Evolutionary conservation across 2,888 invertebrate species (phyloP).

Genomic region (Plemyria rubiginata): DNA sequence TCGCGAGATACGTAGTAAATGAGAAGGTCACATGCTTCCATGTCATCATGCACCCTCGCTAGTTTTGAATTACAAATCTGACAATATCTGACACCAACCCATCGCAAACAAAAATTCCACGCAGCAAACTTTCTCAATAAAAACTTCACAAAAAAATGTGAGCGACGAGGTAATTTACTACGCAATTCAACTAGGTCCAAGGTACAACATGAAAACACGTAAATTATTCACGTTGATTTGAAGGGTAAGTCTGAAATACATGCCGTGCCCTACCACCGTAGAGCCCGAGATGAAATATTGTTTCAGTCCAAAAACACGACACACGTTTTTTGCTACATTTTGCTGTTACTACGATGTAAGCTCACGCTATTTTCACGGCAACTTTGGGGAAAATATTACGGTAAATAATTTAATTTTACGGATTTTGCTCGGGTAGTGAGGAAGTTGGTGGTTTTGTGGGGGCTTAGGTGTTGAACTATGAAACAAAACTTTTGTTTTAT

Average conservation of each 20-base stretch:
- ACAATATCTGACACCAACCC: constrained; percentile 21
- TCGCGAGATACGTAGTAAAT: neutral
- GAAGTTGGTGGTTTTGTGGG: constrained; percentile 22
- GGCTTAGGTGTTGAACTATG: constrained; percentile 22
- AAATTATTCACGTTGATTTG: constrained; percentile 59
- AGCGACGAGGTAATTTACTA: constrained; percentile 23
- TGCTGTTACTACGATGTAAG: constrained; percentile 47
- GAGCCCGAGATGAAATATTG: constrained; percentile 71
- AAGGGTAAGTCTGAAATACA: constrained; percentile 61
- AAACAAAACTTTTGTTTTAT: constrained; percentile 4
- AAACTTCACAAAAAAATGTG: constrained; percentile 22
- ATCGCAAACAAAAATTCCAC: constrained; percentile 16
- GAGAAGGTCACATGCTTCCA: neutral
- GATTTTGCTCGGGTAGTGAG: constrained; percentile 35
- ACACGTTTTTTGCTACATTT: constrained; percentile 52
- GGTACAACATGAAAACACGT: constrained; percentile 42
- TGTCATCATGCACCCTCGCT: neutral
- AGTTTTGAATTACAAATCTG: neutral
- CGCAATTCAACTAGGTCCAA: constrained; percentile 19
- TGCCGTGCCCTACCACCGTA: constrained; percentile 58
- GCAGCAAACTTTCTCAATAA: constrained; percentile 23
- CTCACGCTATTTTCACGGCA: constrained; percentile 57
- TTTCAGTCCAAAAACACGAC: constrained; percentile 62
- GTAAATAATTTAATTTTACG: constrained; percentile 45
- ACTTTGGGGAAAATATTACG: constrained; percentile 42